Percentiles rank a stretch among this genome's conserved stretches.
Conservation (phyloP, 1,140 invertebrate genomes). For the Hylaeus anthracinus region DNA sequence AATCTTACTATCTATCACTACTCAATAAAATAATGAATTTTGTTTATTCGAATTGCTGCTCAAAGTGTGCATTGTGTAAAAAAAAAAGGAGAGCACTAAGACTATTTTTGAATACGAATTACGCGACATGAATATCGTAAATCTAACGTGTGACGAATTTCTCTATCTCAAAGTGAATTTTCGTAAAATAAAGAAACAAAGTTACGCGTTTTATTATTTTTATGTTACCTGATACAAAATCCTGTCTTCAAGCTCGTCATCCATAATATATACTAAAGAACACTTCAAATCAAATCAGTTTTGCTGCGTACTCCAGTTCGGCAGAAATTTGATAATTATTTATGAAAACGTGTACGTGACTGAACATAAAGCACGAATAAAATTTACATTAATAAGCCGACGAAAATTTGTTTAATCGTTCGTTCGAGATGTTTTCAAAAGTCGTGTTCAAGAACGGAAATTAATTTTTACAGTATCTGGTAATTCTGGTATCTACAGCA, state of each 20-base stretch:
- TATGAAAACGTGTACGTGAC: not conserved
- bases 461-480: not conserved
- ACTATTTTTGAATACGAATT: conserved; percentile 35
- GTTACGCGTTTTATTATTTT: conserved; percentile 4
- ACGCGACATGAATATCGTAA: not conserved
- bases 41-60: not conserved
- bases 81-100: not conserved
- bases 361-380: not conserved
- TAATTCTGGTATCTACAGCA: not conserved
- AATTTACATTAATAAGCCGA: not conserved
- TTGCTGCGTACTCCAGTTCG: not conserved
- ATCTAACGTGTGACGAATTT: not conserved
- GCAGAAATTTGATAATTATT: conserved; percentile 7
- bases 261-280: conserved; percentile 83
- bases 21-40: not conserved
- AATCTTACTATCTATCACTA: not conserved
- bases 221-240: conserved; percentile 86
- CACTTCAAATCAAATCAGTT: conserved; percentile 33
- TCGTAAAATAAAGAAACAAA: conserved; percentile 3
- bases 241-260: conserved; percentile 93
- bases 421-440: conserved; percentile 2
- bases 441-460: not conserved
- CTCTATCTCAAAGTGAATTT: not conserved
- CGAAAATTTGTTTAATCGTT: not conserved
- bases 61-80: not conserved